Conservation (phyloP, 2,113 vertebrate genomes). For the Leucosticte australis region DNA sequence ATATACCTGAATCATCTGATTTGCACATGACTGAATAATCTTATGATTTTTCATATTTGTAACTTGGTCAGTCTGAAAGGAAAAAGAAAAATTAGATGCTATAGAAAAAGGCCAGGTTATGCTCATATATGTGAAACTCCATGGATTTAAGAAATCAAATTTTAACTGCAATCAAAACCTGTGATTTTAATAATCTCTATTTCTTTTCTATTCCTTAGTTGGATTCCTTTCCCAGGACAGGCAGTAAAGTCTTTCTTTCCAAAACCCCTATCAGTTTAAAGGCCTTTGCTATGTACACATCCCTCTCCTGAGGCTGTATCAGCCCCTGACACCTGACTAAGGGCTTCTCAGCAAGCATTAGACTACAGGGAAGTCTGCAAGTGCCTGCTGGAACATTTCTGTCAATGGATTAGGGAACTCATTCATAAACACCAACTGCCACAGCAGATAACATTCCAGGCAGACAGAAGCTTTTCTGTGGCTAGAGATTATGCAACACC, state of each 20-base stretch:
- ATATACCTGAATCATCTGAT: background rate
- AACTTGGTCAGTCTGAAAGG: background rate
- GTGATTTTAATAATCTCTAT: background rate
- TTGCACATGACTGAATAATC: background rate
- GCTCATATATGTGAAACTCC: background rate
- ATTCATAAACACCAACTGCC: conserved; percentile 28
- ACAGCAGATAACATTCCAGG: conserved; percentile 8
- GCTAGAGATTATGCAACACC: background rate
- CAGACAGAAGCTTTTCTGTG: background rate
- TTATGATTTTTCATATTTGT: background rate
- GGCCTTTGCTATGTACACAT: background rate
- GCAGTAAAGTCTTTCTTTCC: background rate
- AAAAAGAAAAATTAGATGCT: background rate
- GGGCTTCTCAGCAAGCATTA: background rate
- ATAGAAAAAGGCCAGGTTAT: background rate
- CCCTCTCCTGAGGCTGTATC: background rate
- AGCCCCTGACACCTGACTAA: background rate
- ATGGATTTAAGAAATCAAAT: background rate
- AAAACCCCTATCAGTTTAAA: accelerated
- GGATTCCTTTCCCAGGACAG: background rate
- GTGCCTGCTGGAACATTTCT: background rate
- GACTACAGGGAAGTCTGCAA: background rate
- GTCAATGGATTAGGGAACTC: conserved; percentile 8
- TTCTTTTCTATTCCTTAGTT: background rate
- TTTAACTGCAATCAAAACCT: background rate